Evolutionary conservation across 2,888 invertebrate genomes (phyloP).

Genomic region (Pollenia angustigena): DNA sequence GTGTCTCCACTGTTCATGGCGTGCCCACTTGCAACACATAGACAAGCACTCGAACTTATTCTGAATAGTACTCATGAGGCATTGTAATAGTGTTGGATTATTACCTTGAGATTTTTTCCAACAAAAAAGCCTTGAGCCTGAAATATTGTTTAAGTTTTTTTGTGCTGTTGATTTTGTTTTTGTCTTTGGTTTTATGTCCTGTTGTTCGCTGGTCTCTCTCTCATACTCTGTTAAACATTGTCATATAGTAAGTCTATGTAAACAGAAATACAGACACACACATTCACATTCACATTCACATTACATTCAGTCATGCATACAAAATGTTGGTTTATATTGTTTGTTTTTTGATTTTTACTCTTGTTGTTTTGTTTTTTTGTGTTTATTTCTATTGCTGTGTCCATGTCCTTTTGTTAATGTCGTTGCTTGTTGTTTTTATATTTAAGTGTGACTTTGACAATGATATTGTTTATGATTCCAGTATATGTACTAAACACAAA

Average conservation of each 20-base stretch:
- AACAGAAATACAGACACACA: background rate
- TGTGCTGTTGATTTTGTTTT: conserved; percentile 5
- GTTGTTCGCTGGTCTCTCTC: conserved; percentile 2
- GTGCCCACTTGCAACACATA: conserved; percentile 6
- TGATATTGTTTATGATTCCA: conserved; percentile 66
- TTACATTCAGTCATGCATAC: background rate
- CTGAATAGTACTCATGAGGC: conserved; percentile 18
- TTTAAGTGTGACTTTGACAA: conserved; percentile 70
- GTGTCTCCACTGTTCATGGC: background rate
- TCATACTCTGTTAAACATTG: conserved; percentile 1
- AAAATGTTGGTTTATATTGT: conserved; percentile 52
- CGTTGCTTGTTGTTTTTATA: conserved; percentile 20
- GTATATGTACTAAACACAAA: conserved; percentile 34
- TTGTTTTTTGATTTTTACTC: conserved; percentile 52
- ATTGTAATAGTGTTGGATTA: conserved; percentile 51
- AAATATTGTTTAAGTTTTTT: conserved; percentile 65
- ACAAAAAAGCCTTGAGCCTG: conserved; percentile 70
- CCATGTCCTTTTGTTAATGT: conserved; percentile 41
- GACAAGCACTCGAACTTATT: background rate
- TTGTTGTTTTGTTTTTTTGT: conserved; percentile 11
- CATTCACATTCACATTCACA: background rate
- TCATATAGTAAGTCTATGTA: conserved; percentile 19
- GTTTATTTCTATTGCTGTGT: conserved; percentile 19
- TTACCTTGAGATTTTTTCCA: conserved; percentile 68
- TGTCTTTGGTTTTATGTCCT: conserved; percentile 32